These are phyloP conservation scores for Brassicogethes aeneus DNA, from an alignment of 2,888 invertebrate genomes.

Conservation along the genomic window DNA sequence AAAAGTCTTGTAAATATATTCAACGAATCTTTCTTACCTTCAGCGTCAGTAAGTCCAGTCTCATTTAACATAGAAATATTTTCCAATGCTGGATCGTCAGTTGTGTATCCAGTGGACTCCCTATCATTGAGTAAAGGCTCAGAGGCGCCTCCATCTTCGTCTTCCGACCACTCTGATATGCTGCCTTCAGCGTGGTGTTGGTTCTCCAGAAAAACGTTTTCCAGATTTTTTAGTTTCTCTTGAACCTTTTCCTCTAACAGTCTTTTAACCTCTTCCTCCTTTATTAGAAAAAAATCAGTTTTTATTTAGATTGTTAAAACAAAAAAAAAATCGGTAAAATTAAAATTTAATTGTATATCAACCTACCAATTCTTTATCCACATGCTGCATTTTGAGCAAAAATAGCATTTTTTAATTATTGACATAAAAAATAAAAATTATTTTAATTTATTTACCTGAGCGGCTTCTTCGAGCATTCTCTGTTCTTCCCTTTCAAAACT, in stretches of 20 bases:
- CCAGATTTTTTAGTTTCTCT: constrained; percentile 35
- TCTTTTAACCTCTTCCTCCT: constrained; percentile 45
- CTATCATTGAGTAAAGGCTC: constrained; percentile 46
- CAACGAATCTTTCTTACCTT: constrained; percentile 45
- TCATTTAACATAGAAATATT: constrained; percentile 80
- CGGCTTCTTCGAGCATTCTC: constrained; percentile 44
- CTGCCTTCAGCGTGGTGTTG: constrained; percentile 48
- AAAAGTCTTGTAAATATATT: too few species aligned
- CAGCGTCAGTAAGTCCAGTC: constrained; percentile 78
- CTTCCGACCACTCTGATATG: constrained; percentile 76
- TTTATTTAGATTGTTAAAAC: constrained; percentile 5
- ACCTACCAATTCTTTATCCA: constrained; percentile 36
- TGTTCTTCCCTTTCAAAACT: constrained; percentile 48
- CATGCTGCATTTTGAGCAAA: constrained; percentile 27
- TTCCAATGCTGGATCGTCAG: constrained; percentile 78
- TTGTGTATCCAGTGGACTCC: constrained; percentile 75
- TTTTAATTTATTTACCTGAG: constrained; percentile 29
- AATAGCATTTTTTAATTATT: not conserved
- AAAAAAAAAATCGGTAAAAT: constrained; percentile 4
- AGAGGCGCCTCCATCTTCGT: constrained; percentile 56
- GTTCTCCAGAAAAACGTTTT: constrained; percentile 14
- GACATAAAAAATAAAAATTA: too few species aligned
- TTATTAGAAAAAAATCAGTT: too few species aligned
- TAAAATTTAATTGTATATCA: constrained; percentile 2
- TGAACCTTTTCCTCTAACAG: constrained; percentile 42